Evolutionary conservation across 2,113 vertebrate genomes (phyloP).

Genomic region (Geococcyx californianus): DNA sequence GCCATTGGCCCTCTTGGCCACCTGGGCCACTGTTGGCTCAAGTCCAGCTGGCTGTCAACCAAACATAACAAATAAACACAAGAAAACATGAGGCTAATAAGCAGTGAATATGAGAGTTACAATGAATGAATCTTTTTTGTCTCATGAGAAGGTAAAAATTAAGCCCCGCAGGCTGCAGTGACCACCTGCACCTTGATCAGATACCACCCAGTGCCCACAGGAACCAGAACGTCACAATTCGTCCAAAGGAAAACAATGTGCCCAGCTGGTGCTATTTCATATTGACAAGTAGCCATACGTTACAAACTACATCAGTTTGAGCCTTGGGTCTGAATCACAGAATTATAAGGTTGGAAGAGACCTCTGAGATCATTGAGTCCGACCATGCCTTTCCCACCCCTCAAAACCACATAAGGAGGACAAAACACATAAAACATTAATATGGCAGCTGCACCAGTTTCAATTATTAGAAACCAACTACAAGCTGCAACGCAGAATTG

Average conservation of each 20-base stretch:
- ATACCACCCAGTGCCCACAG: background rate
- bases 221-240: background rate
- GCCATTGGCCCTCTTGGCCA: no score
- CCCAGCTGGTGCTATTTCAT: background rate
- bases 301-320: background rate
- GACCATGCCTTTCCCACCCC: background rate
- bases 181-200: background rate
- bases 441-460: background rate
- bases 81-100: background rate
- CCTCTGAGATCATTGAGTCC: no score
- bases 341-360: no score
- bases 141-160: background rate
- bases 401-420: background rate
- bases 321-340: background rate
- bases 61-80: background rate
- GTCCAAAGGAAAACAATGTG: background rate
- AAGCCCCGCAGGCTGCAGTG: background rate
- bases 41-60: no score
- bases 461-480: conserved; percentile 23
- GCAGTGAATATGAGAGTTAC: background rate
- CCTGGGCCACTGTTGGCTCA: no score
- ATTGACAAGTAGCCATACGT: background rate
- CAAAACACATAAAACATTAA: background rate
- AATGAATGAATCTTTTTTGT: background rate
- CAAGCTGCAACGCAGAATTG: background rate